Percentiles rank a stretch among this genome's conserved stretches.
Evolutionary conservation across 2,888 invertebrate species (phyloP).

Genomic region (Aspidiotus rigidus): DNA sequence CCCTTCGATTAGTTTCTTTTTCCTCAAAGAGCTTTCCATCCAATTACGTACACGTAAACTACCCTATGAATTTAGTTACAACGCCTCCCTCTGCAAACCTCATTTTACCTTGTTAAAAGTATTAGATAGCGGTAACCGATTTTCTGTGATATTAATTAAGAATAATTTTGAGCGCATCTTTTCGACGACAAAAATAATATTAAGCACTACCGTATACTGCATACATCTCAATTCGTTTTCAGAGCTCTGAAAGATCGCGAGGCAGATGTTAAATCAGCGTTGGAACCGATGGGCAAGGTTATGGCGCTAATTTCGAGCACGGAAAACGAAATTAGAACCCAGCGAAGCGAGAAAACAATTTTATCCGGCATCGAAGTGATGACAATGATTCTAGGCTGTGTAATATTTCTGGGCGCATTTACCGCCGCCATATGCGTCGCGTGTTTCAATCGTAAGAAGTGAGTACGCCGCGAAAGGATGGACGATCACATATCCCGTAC

Average conservation of each 20-base stretch:
- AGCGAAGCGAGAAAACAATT: slow-evolving; percentile 31
- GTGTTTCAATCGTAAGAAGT: slow-evolving; percentile 35
- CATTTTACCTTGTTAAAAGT: not conserved
- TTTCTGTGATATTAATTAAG: too few species aligned
- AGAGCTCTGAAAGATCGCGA: slow-evolving; percentile 58
- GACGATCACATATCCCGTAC: too few species aligned
- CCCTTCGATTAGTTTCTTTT: too few species aligned
- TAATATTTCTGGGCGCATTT: slow-evolving; percentile 71
- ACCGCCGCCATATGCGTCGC: slow-evolving; percentile 67
- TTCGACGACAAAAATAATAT: not conserved
- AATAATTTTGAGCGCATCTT: too few species aligned
- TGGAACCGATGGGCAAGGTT: slow-evolving; percentile 56
- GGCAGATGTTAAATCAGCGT: slow-evolving; percentile 51
- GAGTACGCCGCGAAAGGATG: not conserved
- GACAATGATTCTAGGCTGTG: slow-evolving; percentile 67
- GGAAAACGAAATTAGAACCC: slow-evolving; percentile 34
- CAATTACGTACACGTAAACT: not conserved
- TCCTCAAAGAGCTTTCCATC: not conserved
- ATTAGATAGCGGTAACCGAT: too few species aligned
- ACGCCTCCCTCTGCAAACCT: not conserved
- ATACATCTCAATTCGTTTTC: slow-evolving; percentile 36
- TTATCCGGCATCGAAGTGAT: slow-evolving; percentile 68
- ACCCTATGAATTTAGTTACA: too few species aligned
- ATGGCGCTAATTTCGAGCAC: slow-evolving; percentile 48
- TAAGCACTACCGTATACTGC: not conserved